These are phyloP conservation scores for Cantharis lateralis DNA, from an alignment of 2,888 invertebrate species.

Conservation along the genomic window DNA sequence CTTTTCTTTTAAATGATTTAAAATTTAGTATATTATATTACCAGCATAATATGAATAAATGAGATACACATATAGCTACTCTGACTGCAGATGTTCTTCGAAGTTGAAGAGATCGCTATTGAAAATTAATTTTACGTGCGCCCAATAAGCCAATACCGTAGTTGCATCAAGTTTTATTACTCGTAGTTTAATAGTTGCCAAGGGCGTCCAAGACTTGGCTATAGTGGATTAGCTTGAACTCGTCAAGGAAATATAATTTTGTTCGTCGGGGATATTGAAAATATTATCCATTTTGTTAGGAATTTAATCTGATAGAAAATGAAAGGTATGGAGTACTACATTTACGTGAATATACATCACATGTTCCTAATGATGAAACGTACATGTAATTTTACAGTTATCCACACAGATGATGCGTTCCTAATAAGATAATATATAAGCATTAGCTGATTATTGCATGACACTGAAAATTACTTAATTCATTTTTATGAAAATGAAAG, in stretches of 20 bases:
- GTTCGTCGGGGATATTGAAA: neutral
- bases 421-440: neutral
- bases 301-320: neutral
- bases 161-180: neutral
- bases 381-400: neutral
- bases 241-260: neutral
- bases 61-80: neutral
- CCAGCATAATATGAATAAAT: neutral
- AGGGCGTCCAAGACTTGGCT: neutral
- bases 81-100: neutral
- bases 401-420: neutral
- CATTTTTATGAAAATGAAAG: slow-evolving; percentile 3
- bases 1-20: neutral
- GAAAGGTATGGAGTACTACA: neutral
- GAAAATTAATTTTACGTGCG: neutral
- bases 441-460: neutral
- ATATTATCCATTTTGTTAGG: neutral
- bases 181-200: neutral
- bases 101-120: neutral
- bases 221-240: neutral
- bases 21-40: neutral
- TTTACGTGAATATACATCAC: neutral
- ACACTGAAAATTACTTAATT: neutral
- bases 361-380: neutral
- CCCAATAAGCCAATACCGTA: neutral